Percentiles rank a stretch among this genome's conserved stretches.
These are phyloP conservation scores for Dioctria rufipes DNA, from an alignment of 2,888 invertebrate genomes.

Conservation along the genomic window DNA sequence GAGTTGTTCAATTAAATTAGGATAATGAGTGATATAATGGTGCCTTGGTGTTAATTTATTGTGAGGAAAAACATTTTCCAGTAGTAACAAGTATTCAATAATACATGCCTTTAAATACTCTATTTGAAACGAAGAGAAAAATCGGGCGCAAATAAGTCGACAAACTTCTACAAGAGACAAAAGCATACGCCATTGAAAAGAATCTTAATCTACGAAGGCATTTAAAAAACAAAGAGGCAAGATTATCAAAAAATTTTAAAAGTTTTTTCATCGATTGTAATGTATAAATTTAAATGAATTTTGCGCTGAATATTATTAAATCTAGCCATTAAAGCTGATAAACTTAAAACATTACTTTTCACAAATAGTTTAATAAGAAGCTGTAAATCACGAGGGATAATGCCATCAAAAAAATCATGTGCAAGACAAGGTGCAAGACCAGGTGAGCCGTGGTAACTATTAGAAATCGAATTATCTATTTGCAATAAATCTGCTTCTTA, in stretches of 20 bases:
- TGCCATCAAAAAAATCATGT: neutral
- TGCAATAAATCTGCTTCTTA: neutral
- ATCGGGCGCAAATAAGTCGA: neutral
- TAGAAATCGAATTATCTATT: neutral
- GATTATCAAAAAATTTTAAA: slow-evolving; percentile 11
- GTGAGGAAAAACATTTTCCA: no score
- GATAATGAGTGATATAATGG: no score
- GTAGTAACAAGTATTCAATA: neutral
- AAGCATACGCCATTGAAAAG: neutral
- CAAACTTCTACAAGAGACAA: no score
- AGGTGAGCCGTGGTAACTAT: neutral
- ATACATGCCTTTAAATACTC: slow-evolving; percentile 9
- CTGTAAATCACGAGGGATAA: slow-evolving; percentile 3
- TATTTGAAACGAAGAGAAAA: neutral
- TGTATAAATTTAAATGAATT: neutral
- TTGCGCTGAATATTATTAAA: slow-evolving; percentile 8
- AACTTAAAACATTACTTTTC: neutral
- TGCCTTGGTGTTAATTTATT: no score
- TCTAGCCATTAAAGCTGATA: neutral
- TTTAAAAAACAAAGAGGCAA: slow-evolving; percentile 10
- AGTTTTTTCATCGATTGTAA: slow-evolving; percentile 9
- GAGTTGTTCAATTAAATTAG: no score
- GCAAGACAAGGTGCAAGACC: slow-evolving; percentile 1
- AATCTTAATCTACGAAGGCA: neutral
- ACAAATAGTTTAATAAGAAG: slow-evolving; percentile 3